A percentile compares a stretch with the other conserved stretches of the same genome.
These are phyloP conservation scores for Temnothorax ravouxi DNA, from an alignment of 2,888 invertebrate genomes.

Conservation along the genomic window DNA sequence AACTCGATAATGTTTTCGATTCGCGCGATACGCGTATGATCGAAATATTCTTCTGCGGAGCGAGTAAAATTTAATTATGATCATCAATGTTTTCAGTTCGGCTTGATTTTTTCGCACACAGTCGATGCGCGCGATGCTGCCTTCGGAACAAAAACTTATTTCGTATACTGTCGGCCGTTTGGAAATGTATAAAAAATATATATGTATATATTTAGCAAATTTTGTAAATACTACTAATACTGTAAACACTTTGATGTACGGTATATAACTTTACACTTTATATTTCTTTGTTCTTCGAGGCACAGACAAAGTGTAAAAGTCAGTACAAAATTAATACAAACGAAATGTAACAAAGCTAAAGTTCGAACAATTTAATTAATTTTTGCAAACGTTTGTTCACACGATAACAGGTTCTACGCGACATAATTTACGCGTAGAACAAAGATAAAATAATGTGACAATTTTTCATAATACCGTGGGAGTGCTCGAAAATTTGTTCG, in stretches of 20 bases:
- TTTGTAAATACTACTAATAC: background rate
- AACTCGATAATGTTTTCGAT: slow-evolving; percentile 38
- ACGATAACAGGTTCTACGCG: background rate
- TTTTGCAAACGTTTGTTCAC: background rate
- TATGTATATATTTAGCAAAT: background rate
- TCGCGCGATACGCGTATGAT: slow-evolving; percentile 14
- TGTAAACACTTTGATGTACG: background rate
- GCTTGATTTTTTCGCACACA: background rate
- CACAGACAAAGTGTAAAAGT: background rate
- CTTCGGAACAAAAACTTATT: background rate
- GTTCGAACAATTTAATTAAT: slow-evolving; percentile 8
- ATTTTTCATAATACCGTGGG: slow-evolving; percentile 12
- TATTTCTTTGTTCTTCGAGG: background rate
- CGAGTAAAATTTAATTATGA: slow-evolving; percentile 13
- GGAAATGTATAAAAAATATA: background rate
- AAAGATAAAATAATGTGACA: background rate
- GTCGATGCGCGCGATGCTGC: background rate
- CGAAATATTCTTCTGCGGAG: background rate
- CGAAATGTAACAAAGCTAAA: background rate
- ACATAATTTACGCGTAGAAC: background rate
- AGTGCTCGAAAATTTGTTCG: slow-evolving; percentile 14
- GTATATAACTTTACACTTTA: background rate
- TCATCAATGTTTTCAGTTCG: slow-evolving; percentile 2
- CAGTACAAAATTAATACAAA: background rate
- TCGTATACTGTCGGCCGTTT: background rate